Conservation (phyloP, 92 coral and sea anemone genomes). For the Diadumene lineata region DNA sequence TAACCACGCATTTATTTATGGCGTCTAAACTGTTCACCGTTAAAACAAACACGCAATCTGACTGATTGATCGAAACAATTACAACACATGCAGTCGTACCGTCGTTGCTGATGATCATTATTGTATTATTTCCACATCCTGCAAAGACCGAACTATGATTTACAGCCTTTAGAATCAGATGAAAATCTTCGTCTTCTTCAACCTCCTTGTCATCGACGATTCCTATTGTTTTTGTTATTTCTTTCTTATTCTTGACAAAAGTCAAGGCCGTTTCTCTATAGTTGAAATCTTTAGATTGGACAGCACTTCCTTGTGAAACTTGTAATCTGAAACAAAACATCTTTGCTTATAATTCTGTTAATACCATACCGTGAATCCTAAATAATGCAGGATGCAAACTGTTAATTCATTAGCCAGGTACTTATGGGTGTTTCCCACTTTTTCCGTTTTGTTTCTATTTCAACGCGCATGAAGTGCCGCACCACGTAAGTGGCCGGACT, state of each 20-base stretch:
- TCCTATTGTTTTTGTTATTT: not conserved
- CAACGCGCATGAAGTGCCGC: too few species aligned
- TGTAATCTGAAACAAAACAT: not conserved
- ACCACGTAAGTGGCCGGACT: too few species aligned
- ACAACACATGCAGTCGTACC: not conserved
- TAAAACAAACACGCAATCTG: too few species aligned
- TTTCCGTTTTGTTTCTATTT: too few species aligned
- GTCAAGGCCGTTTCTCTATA: not conserved
- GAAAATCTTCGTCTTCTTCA: not conserved
- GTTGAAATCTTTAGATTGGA: not conserved
- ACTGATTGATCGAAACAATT: too few species aligned
- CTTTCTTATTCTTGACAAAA: not conserved
- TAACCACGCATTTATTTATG: too few species aligned
- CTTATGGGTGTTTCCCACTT: too few species aligned
- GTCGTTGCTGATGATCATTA: not conserved
- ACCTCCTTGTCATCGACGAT: not conserved
- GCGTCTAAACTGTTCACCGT: too few species aligned
- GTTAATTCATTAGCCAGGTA: too few species aligned
- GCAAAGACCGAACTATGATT: not conserved
- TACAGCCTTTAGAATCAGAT: not conserved
- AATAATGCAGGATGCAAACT: too few species aligned
- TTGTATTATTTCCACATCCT: not conserved
- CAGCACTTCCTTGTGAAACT: not conserved
- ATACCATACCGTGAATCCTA: too few species aligned
- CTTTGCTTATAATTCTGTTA: too few species aligned